phyloP scores from a whole-genome alignment of 2,797 vertebrate genomes.

The Sphenopsis melanotis region DNA sequence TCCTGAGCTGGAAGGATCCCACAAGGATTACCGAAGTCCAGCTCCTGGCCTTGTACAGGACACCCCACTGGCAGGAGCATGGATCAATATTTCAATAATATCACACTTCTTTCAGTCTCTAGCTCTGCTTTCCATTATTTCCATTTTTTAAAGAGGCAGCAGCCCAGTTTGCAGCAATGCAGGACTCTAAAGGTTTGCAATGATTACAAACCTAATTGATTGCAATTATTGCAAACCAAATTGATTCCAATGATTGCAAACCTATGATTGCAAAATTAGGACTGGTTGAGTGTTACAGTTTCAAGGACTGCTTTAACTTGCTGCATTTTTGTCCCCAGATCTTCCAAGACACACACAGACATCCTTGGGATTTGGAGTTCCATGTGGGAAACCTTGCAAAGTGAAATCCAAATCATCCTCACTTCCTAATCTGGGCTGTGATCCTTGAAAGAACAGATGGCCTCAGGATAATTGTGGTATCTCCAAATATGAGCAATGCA shows the following conservation, averaged over 20 bases:
- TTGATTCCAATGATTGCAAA: neutral
- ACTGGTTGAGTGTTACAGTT: accelerated
- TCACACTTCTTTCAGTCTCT: neutral
- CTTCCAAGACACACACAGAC: neutral
- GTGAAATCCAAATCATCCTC: neutral
- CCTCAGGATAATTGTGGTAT: neutral
- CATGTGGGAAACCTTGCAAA: neutral
- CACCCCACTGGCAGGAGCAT: neutral
- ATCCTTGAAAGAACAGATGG: neutral
- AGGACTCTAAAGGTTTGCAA: neutral
- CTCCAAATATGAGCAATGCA: neutral
- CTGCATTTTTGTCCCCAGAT: neutral
- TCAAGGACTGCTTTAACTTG: neutral
- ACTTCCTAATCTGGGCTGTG: neutral
- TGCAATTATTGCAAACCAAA: no score
- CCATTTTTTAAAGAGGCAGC: neutral
- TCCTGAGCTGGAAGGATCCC: neutral
- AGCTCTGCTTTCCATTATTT: neutral
- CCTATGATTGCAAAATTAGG: neutral
- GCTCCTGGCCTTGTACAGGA: neutral
- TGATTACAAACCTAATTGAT: neutral
- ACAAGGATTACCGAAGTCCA: neutral
- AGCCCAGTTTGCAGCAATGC: neutral
- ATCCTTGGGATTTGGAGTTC: neutral
- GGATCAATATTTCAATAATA: neutral